Base-by-base conservation (phyloP, 2,797 vertebrate species). In the Anas capensis region DNA sequence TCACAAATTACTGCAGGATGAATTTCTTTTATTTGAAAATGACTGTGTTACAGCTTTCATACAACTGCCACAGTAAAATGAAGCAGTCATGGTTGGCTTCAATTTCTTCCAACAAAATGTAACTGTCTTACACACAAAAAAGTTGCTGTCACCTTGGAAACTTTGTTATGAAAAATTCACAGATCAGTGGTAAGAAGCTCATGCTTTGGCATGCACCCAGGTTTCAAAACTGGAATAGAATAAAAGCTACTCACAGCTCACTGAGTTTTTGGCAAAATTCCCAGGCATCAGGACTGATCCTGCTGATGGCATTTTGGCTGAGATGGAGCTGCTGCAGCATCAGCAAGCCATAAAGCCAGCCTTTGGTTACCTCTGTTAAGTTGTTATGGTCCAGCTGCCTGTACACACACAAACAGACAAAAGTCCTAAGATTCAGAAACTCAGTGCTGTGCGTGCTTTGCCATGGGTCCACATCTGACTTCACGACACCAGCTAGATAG, bases 321-420 rank as follows among this genome's bases (percentile, higher is more conserved):
- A 99, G 99, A 97, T 99, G 99, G 85, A 99, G 99, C 60, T 99
- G 98, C 98, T 99, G 98, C 93, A 99, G 98, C 96, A 98, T 98
- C 96, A 98, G 97, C 97, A 99, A 98, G 79, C 99, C 99, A n/a
- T 99, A 99, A 85, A 99, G 98, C 99, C 99, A 99, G 93, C 99
- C 99, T 95, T 99, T 99, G 90, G 98, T 99, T 91, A 99, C 98
- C 97, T 99, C 99, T 34, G 99, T 99, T 93, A 99, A 97, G 97
- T 99, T 99, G 98, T 99, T 99, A 97, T 99, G 98, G 97, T 99
- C 99, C 98, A 99, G 97, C 96, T 99, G 98, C 98, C 99, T 99
- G 97, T 78, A 93, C 24, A 58, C 20, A 75, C 6, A 27, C 8
- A 90, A 88, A 94, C n/a, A 94, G 58, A 81, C 23, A 75, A 82